Evolutionary conservation across 2,888 invertebrate species (phyloP), one percentile per base, ranked within the genome.

Genomic region (Eumerus sabulonum): DNA sequence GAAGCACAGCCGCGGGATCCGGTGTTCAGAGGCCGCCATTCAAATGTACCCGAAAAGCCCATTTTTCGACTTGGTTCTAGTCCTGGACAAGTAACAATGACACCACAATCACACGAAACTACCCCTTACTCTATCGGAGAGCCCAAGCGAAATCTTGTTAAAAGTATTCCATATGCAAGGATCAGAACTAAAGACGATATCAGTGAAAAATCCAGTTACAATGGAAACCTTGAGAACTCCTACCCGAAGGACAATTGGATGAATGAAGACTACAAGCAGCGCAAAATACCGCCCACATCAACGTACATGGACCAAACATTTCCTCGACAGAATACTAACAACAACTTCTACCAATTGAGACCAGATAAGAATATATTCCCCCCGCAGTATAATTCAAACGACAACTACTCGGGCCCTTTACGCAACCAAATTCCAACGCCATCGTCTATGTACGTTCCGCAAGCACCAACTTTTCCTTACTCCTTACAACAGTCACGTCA

Each of bases 121-220:
- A 93, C 84, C 90, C 91, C 0, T 87, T 93, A 18, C 90, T 94
- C 64, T 89, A 93, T 44, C 93, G 94, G 83, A 86, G 94, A 36
- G 88, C 90, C 54, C 91, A 91, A 59, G 92, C 91, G 47, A 35
- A 72, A 66, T 48, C 48, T 38, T 4, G 51, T 56, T 13, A 76
- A 72, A 17, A 76, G 56, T 13, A 9, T 76, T 7, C 72, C 72
- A 0, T 67, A 62, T 13, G 56, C 66, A 1, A 60, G 56, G 14
- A 57, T 72, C 12, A 66, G 66, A 11, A 57, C 67, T 2, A 77
- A 77, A 16, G 76, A 67, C 4, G 72, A 77, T 0, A 50, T 66
- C 2, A 64, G 54, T 7, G 71, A 71, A 9, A 11, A 50, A 16
- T 44, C 54, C 1, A 7, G 47, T 0, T 60, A 66, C 16, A 47